Evolutionary conservation across 2,888 invertebrate species (phyloP), one percentile per base, ranked within the genome.

Genomic region (Microdon myrmicae): DNA sequence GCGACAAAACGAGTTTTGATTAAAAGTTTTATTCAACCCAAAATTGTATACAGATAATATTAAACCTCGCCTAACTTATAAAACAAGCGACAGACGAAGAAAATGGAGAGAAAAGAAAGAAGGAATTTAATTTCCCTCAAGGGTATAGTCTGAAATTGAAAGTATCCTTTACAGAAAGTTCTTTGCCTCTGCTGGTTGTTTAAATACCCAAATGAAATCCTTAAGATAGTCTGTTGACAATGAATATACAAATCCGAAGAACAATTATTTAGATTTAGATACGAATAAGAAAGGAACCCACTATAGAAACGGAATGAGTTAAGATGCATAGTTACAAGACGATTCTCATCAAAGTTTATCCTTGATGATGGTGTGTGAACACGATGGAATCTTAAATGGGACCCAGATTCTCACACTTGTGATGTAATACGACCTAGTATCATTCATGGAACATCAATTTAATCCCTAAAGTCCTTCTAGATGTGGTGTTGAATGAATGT

Each of bases 301-400:
- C 12, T 17, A n/a, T 20, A 7, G 6, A 9, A n/a, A 54, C 19
- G n/a, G 28, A 7, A 2, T 25, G 35, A 51, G 35, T 51, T 64
- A 43, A 56, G 45, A 56, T 49, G 37, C 35, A 48, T 7, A 26
- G 32, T 32, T 48, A 34, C 37, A 47, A 51, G 56, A 39, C 45
- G 45, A 49, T 56, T 31, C 49, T 31, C 17, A 19, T 17, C 31
- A 39, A 45, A 28, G 34, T 38, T 22, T 41, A 56, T 41, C 43
- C 51, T 22, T 38, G 64, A 64, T 53, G 47, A 64, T 58, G 58
- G 51, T 47, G 64, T 64, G 64, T 53, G 64, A 64, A 64, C 58
- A 64, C 25, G 53, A 64, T 64, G 47, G 41, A 64, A 64, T 64
- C 64, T 64, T 51, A 58, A 56, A 64, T 51, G 49, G 51, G 56